Evolutionary conservation across 2,113 vertebrate genomes (phyloP).

Genomic region (Cyanoliseus patagonus): DNA sequence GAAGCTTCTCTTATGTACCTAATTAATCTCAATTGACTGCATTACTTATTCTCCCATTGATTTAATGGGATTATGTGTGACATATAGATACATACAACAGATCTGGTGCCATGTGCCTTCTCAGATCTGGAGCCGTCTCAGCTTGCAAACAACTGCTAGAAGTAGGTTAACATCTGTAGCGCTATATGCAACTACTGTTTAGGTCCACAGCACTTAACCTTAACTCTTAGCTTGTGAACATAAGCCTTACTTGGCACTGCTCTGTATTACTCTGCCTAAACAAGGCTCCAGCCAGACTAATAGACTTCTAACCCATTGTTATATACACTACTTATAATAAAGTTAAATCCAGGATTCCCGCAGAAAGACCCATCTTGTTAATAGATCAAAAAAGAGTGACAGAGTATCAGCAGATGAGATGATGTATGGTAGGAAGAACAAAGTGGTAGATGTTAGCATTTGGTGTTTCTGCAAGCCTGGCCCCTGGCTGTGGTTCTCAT

Average conservation of each 20-base stretch:
- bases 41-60: neutral
- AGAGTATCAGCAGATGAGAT: neutral
- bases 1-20: neutral
- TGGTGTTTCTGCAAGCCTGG: neutral
- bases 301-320: neutral
- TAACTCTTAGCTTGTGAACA: neutral
- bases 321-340: rapidly evolving
- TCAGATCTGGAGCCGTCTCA: neutral
- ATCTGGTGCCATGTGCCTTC: neutral
- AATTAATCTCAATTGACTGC: neutral
- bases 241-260: neutral
- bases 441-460: neutral
- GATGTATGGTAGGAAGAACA: neutral
- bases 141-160: neutral
- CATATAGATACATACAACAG: neutral
- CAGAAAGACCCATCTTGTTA: neutral
- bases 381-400: neutral
- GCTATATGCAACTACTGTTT: neutral
- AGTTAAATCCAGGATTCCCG: neutral
- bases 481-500: neutral
- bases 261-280: neutral
- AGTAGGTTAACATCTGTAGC: neutral
- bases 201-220: neutral
- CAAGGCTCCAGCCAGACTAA: neutral
- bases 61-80: neutral